A percentile compares a stretch with the other conserved stretches of the same genome.
Conservation (phyloP, 2,888 invertebrate species). For the Danaus chrysippus region DNA sequence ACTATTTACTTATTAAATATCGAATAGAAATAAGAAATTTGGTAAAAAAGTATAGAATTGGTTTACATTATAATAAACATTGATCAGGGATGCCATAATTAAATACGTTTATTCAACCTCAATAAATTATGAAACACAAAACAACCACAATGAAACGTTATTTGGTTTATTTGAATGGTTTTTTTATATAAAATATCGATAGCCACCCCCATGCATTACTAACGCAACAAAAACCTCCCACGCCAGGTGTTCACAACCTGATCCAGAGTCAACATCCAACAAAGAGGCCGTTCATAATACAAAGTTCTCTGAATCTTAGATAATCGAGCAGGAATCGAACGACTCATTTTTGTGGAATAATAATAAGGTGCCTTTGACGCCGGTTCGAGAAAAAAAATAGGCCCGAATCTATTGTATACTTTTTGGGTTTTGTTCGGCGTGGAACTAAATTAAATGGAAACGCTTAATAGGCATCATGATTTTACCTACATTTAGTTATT, state of each 20-base stretch:
- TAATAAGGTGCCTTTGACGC: constrained; percentile 26
- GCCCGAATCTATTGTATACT: constrained; percentile 1
- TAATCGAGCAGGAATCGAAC: constrained; percentile 23
- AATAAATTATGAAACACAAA: too few relatives aligned
- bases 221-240: constrained; percentile 20
- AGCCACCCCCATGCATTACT: constrained; percentile 11
- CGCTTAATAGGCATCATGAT: not conserved
- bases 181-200: not conserved
- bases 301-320: constrained; percentile 24
- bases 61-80: too few relatives aligned
- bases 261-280: constrained; percentile 25
- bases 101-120: too few relatives aligned
- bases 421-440: constrained; percentile 5
- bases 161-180: too few relatives aligned
- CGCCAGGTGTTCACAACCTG: constrained; percentile 30
- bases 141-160: too few relatives aligned
- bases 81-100: too few relatives aligned
- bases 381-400: constrained; percentile 13
- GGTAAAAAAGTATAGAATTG: too few relatives aligned
- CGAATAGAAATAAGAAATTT: too few relatives aligned
- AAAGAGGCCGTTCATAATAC: constrained; percentile 22
- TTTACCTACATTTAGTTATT: not conserved
- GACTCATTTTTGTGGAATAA: constrained; percentile 26
- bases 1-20: too few relatives aligned
- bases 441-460: constrained; percentile 3